Percentiles rank a stretch among this genome's conserved stretches.
These are phyloP conservation scores for Masticophis lateralis DNA, from an alignment of 2,797 vertebrate species.

Conservation along the genomic window DNA sequence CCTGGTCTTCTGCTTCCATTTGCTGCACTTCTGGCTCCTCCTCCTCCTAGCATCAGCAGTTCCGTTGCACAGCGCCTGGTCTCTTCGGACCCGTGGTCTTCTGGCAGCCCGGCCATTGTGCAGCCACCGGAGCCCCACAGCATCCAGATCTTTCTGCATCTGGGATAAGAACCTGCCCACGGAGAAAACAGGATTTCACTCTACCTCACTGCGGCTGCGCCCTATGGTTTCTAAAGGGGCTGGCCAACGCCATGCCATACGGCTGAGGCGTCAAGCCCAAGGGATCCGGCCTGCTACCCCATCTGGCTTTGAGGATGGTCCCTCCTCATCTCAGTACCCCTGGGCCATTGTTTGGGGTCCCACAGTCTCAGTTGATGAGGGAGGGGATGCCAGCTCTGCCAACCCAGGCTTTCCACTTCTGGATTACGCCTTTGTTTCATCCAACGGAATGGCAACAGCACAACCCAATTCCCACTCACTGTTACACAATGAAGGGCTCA, in stretches of 20 bases:
- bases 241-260: constrained; percentile 49
- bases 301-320: constrained; percentile 74
- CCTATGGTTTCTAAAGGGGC: not conserved
- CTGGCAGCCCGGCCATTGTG: constrained; percentile 70
- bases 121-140: constrained; percentile 64
- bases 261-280: constrained; percentile 67
- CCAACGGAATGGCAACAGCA: constrained; percentile 70
- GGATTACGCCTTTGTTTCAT: constrained; percentile 75
- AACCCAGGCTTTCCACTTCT: constrained; percentile 73
- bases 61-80: constrained; percentile 63
- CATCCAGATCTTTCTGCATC: constrained; percentile 68
- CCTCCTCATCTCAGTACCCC: constrained; percentile 78
- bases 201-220: constrained; percentile 44
- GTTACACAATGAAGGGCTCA: constrained; percentile 71
- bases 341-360: constrained; percentile 82
- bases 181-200: constrained; percentile 57
- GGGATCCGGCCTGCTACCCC: constrained; percentile 70
- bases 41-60: constrained; percentile 63
- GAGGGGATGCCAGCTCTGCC: constrained; percentile 74
- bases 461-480: constrained; percentile 76
- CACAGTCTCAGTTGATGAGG: constrained; percentile 76
- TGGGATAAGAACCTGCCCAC: constrained; percentile 72
- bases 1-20: constrained; percentile 61
- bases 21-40: constrained; percentile 71
- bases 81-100: constrained; percentile 59